phyloP scores from a whole-genome alignment of 2,797 vertebrate species.

The Sylvilagus floridanus region DNA sequence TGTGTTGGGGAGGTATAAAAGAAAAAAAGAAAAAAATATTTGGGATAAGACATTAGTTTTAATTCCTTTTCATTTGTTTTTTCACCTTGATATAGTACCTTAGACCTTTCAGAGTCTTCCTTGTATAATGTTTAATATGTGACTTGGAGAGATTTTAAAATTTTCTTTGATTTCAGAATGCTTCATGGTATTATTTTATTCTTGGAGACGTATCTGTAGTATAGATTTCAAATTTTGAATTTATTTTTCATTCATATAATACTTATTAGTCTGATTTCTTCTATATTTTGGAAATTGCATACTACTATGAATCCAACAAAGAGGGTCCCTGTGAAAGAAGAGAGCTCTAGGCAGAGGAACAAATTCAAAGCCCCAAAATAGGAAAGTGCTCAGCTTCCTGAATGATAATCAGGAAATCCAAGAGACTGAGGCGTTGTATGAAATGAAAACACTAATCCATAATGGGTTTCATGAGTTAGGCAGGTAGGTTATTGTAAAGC shows the following conservation, averaged over 20 bases:
- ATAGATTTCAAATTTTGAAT: not conserved
- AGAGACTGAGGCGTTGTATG: not conserved
- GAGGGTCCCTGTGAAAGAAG: accelerated
- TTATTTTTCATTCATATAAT: not conserved
- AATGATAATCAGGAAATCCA: not conserved
- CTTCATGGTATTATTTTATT: not conserved
- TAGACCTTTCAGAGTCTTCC: not conserved
- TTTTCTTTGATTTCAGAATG: slow-evolving; percentile 7
- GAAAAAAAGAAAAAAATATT: slow-evolving; percentile 3
- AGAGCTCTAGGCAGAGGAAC: not conserved
- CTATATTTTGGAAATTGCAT: not conserved
- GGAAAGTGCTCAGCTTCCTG: accelerated
- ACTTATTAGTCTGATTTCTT: not conserved
- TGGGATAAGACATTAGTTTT: not conserved
- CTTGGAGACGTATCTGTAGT: not conserved
- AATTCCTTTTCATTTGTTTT: not conserved
- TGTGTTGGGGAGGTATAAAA: not conserved
- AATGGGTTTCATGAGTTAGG: not conserved
- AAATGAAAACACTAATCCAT: not conserved
- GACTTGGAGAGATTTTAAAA: not conserved
- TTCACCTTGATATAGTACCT: not conserved
- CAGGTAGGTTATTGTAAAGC: not conserved
- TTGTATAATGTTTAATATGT: not conserved
- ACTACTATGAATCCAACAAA: not conserved
- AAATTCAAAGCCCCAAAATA: not conserved